Evolutionary conservation across 1,140 invertebrate species (phyloP).

Genomic region (Heliconius hermathena): DNA sequence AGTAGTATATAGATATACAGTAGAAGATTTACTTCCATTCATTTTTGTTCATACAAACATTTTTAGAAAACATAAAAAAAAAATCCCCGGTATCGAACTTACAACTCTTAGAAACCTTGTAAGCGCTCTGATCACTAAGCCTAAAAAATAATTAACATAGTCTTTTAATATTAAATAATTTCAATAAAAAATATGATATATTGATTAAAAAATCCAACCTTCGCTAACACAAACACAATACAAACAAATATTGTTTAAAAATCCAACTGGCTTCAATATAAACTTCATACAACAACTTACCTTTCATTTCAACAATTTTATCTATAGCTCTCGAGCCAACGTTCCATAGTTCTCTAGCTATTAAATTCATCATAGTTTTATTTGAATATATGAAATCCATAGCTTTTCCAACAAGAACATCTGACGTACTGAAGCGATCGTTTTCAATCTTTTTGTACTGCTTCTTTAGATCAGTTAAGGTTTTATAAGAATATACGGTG

Average conservation of each 20-base stretch:
- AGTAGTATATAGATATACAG: no score
- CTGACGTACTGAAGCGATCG: conserved; percentile 53
- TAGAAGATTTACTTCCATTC: no score
- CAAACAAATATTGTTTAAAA: not conserved
- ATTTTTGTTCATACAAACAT: no score
- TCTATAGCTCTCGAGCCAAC: conserved; percentile 62
- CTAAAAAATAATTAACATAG: no score
- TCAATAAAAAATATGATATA: no score
- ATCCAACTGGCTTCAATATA: not conserved
- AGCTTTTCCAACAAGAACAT: conserved; percentile 59
- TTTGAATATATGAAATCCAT: conserved; percentile 72
- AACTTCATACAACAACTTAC: conserved; percentile 16
- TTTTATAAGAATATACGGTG: conserved; percentile 51
- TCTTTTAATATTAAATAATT: no score
- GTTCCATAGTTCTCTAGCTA: conserved; percentile 68
- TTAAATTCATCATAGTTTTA: conserved; percentile 64
- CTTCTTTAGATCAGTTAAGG: conserved; percentile 48
- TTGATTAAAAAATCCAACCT: no score
- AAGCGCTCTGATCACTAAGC: no score
- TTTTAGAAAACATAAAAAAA: no score
- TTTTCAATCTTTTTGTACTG: conserved; percentile 52
- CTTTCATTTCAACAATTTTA: conserved; percentile 63
- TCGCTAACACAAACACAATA: not conserved
- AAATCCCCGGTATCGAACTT: no score
- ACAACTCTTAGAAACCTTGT: no score